A percentile compares a stretch with the other conserved stretches of the same genome.
These are phyloP conservation scores for Sandelia bainsii DNA, from an alignment of 2,797 vertebrate species.

Conservation along the genomic window DNA sequence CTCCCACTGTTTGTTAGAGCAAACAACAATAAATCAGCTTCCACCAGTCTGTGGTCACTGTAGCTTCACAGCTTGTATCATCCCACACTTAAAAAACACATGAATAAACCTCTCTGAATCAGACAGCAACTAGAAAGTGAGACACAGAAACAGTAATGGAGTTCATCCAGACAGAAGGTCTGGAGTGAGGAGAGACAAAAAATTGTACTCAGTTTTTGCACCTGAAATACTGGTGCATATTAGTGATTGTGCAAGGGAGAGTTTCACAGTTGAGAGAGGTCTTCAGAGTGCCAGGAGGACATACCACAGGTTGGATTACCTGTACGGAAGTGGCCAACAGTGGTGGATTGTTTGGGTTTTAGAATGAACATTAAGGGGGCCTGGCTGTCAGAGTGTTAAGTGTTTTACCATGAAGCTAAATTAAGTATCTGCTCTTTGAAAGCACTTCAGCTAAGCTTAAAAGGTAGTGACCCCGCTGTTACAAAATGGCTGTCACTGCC, in stretches of 20 bases:
- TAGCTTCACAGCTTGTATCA: constrained; percentile 2
- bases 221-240: not conserved
- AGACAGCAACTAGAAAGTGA: constrained; percentile 4
- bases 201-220: too few species aligned
- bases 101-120: constrained; percentile 14
- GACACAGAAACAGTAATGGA: not conserved
- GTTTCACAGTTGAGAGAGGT: constrained; percentile 30
- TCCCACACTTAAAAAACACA: constrained; percentile 11
- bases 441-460: constrained; percentile 30
- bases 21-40: constrained; percentile 13
- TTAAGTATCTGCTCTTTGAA: constrained; percentile 48
- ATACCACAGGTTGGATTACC: constrained; percentile 38
- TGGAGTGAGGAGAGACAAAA: not conserved
- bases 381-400: constrained; percentile 25
- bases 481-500: constrained; percentile 18
- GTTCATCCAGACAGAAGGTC: not conserved
- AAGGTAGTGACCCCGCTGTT: constrained; percentile 40
- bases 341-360: constrained; percentile 68
- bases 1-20: constrained; percentile 24
- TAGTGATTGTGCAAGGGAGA: not conserved
- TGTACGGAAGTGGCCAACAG: constrained; percentile 38
- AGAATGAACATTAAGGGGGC: constrained; percentile 47
- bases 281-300: constrained; percentile 33
- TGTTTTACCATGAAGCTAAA: constrained; percentile 35
- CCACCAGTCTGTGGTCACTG: constrained; percentile 20